Evolutionary conservation across 1,140 invertebrate genomes (phyloP), one percentile per base, ranked within the genome.

Genomic region (Drosophila burlai): DNA sequence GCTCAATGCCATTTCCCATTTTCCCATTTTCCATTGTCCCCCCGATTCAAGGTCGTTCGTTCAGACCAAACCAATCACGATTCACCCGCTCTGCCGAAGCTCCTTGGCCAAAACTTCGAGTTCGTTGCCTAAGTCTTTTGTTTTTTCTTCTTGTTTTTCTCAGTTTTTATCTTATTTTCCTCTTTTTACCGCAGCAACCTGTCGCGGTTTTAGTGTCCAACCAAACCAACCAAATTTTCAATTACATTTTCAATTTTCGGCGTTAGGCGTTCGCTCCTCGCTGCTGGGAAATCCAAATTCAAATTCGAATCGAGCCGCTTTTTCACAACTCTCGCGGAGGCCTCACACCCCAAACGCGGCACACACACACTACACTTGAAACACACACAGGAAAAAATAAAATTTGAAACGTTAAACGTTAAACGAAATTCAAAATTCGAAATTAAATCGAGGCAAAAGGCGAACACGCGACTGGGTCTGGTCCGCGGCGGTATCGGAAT

Each of bases 171-270:
- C 11, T 24, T 4, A 0, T 7, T 21, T 21, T 13, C 4, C 9
- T 36, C 4, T 54, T 11, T 10, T 31, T 7, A 29, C 10, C 11
- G 16, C 9, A 10, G 24, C 31, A 24, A 71, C 42, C 62, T 54
- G 62, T 40, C 24, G 26, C 36, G 18, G 29, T n/a, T 62, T 57
- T 45, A 24, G 4, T 40, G 9, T 26, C n/a, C 29, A 49, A 16
- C 21, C 6, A 6, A 29, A 52, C n/a, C n/a, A n/a, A n/a, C n/a
- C n/a, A n/a, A 36, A 50, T 74, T 87, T 86, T 38, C 72, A 87
- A 80, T 87, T 87, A 87, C 83, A 84, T 89, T 87, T 78, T 81
- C 57, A 81, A 79, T 78, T 72, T 79, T 63, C 52, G 66, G 57
- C 61, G 21, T 8, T 40, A 34, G 29, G 29, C 6, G 31, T 31